These are phyloP conservation scores for Globicephala melas DNA, from an alignment of 2,113 vertebrate genomes.

Conservation along the genomic window DNA sequence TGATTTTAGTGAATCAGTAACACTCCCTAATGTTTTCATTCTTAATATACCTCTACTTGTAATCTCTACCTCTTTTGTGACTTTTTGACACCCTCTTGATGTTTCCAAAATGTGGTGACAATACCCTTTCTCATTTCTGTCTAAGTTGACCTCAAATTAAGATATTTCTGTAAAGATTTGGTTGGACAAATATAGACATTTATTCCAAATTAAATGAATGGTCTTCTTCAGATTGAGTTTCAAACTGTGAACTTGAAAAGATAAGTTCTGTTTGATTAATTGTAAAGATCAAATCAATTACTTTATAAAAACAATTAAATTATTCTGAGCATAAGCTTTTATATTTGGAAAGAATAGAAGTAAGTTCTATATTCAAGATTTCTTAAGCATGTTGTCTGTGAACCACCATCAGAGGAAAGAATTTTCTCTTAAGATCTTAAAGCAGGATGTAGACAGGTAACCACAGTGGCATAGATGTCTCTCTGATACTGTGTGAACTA, in stretches of 20 bases:
- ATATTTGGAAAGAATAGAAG: neutral
- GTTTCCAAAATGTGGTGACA: neutral
- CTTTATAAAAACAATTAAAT: neutral
- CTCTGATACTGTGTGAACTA: neutral
- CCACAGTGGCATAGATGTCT: rapidly evolving
- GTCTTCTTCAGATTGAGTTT: neutral
- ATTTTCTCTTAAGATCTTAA: neutral
- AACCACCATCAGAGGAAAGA: neutral
- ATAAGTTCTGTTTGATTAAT: slow-evolving; percentile 17
- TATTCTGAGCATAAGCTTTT: slow-evolving; percentile 18
- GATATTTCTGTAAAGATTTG: neutral
- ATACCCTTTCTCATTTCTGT: neutral
- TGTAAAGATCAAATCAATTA: slow-evolving; percentile 11
- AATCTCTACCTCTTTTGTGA: neutral
- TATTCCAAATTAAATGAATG: neutral
- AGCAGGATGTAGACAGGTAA: neutral
- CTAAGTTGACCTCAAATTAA: neutral
- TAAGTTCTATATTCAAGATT: neutral
- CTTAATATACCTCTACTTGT: neutral
- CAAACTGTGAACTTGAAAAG: neutral
- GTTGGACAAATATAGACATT: neutral
- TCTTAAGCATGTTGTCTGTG: neutral
- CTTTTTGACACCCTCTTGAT: neutral
- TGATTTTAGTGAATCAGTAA: neutral
- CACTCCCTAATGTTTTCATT: neutral